Evolutionary conservation across 2,888 invertebrate genomes (phyloP), one percentile per base, ranked within the genome.

Genomic region (Synergus itoensis): DNA sequence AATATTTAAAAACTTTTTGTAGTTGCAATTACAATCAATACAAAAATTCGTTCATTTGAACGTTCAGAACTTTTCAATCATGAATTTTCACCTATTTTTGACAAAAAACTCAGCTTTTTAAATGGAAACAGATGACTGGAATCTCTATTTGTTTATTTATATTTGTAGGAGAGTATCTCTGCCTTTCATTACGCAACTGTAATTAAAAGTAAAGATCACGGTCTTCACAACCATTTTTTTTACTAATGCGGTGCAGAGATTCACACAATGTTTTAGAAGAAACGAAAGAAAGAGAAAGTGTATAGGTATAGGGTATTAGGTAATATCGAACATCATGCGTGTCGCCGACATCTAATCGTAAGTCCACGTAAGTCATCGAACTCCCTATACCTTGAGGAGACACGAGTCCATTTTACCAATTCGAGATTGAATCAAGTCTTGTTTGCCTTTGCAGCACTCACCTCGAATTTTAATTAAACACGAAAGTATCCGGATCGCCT

Each of bases 281-380:
- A 18, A 21, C 69, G 73, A 78, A 73, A 62, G 78, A 45, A 73
- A 78, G 73, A 78, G 78, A 28, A 28, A 28, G 28, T 28, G 28
- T 28, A 28, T 28, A 3, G 28, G 28, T 57, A 41, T 57, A 60
- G 43, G 5, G 4, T 43, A 78, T 78, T 78, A 73, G 73, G 73
- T 78, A 78, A 78, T 78, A 16, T 62, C 73, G 69, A 60, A 45
- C 60, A 78, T 63, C 62, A 73, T 45, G 40, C 63, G 63, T 36
- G 48, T 36, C 57, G 28, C 41, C 18, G 28, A 40, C 69, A 45
- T 73, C 36, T 65, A 62, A 28, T 28, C 28, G 28, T 28, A 36
- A 45, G 45, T 28, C 28, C 3, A 28, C 73, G 36, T 73, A 73
- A 73, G 78, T 78, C 78, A 69, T 78, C 78, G 78, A 78, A 78